These are phyloP conservation scores for Athalia circularis DNA, from an alignment of 2,888 invertebrate genomes.

Conservation along the genomic window DNA sequence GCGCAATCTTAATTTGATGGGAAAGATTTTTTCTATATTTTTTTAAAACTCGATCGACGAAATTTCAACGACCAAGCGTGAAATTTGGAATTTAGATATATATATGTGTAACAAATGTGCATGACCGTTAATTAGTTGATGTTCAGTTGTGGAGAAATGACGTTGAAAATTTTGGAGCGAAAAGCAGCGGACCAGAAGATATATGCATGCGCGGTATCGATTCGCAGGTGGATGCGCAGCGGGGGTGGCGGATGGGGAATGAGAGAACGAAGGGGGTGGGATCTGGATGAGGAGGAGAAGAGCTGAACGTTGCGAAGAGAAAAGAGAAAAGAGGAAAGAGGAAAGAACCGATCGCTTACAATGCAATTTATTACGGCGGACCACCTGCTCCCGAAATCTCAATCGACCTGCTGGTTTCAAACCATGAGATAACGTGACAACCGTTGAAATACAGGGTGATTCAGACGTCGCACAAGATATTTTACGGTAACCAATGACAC, in stretches of 20 bases:
- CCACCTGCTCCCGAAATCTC: constrained; percentile 70
- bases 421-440: constrained; percentile 31
- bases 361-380: constrained; percentile 70
- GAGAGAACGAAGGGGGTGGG: background rate
- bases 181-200: constrained; percentile 30
- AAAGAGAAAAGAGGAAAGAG: constrained; percentile 5
- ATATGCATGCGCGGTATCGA: constrained; percentile 58
- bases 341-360: constrained; percentile 64
- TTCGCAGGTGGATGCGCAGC: constrained; percentile 61
- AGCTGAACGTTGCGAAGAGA: too few species aligned
- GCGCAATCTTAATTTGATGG: background rate
- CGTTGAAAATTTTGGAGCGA: background rate
- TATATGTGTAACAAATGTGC: too few species aligned
- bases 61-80: too few species aligned
- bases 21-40: background rate
- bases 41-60: background rate
- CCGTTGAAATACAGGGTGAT: constrained; percentile 18
- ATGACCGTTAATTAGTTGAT: too few species aligned
- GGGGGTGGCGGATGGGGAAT: constrained; percentile 43
- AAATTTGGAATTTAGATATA: too few species aligned
- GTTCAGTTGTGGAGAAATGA: constrained; percentile 1
- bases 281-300: background rate
- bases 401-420: constrained; percentile 56
- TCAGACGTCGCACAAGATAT: constrained; percentile 19
- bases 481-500: background rate